These are phyloP conservation scores for Lucinisca nassula DNA, from an alignment of 2,888 invertebrate genomes.

Conservation along the genomic window DNA sequence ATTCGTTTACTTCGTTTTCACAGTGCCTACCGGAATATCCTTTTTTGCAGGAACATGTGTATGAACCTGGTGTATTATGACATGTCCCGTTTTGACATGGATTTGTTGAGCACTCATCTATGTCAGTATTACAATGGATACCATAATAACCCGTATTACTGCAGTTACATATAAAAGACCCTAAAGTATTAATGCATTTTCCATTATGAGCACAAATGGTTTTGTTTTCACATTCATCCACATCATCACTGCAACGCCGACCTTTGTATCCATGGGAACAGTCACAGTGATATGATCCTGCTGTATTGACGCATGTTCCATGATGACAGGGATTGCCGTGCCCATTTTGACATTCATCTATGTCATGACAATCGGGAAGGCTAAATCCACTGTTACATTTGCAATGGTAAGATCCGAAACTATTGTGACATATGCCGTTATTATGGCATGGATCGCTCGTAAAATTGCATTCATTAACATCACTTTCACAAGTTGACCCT, in stretches of 20 bases:
- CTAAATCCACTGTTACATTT: neutral
- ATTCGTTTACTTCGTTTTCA: neutral
- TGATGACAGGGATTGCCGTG: neutral
- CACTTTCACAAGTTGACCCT: neutral
- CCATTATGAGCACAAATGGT: conserved; percentile 22
- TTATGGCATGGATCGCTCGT: neutral
- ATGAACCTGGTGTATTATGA: neutral
- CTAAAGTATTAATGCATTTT: conserved; percentile 20
- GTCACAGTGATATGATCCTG: neutral
- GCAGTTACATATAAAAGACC: conserved; percentile 5
- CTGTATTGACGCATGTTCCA: neutral
- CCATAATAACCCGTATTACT: neutral
- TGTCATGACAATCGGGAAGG: too few species aligned
- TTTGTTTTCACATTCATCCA: conserved; percentile 45
- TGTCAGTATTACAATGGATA: neutral
- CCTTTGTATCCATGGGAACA: neutral
- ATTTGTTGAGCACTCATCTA: neutral
- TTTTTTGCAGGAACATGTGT: neutral
- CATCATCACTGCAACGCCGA: neutral
- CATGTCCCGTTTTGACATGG: neutral
- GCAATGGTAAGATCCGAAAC: neutral
- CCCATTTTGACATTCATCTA: neutral
- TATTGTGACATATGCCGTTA: neutral
- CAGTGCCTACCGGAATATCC: neutral
- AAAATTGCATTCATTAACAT: neutral